Evolutionary conservation across 1,140 invertebrate genomes (phyloP).

Genomic region (Magallana angulata): DNA sequence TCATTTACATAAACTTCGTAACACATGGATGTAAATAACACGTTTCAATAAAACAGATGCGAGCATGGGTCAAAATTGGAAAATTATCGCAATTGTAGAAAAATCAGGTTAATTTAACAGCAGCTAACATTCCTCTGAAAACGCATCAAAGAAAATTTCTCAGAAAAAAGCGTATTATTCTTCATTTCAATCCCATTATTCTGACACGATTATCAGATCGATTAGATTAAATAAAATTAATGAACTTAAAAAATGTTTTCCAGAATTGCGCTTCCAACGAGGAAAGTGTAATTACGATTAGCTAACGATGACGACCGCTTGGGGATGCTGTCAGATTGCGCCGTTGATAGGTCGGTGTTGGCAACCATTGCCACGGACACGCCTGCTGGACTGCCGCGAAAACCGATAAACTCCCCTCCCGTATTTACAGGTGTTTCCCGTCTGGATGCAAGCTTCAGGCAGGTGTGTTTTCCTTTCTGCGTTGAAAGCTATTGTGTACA

Average conservation of each 20-base stretch:
- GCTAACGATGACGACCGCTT: background rate
- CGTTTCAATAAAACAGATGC: background rate
- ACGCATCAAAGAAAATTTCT: no score
- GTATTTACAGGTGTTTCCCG: background rate
- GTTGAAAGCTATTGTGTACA: conserved; percentile 19
- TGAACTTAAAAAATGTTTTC: background rate
- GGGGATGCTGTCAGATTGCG: background rate
- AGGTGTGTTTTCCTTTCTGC: conserved; percentile 18
- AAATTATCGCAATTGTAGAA: no score
- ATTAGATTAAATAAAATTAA: background rate
- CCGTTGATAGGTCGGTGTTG: conserved; percentile 15
- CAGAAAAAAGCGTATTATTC: no score
- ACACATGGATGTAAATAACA: background rate
- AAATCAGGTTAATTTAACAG: no score
- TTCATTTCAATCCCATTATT: no score
- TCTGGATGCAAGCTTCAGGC: background rate
- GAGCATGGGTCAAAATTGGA: background rate
- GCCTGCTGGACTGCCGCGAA: conserved; percentile 10
- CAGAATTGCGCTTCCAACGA: background rate
- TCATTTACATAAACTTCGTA: conserved; percentile 1
- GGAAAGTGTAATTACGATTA: background rate
- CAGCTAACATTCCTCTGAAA: no score
- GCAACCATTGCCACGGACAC: background rate
- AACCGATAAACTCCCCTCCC: conserved; percentile 6
- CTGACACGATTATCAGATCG: background rate